Evolutionary conservation across 2,797 vertebrate genomes (phyloP).

Genomic region (Myotis myotis): DNA sequence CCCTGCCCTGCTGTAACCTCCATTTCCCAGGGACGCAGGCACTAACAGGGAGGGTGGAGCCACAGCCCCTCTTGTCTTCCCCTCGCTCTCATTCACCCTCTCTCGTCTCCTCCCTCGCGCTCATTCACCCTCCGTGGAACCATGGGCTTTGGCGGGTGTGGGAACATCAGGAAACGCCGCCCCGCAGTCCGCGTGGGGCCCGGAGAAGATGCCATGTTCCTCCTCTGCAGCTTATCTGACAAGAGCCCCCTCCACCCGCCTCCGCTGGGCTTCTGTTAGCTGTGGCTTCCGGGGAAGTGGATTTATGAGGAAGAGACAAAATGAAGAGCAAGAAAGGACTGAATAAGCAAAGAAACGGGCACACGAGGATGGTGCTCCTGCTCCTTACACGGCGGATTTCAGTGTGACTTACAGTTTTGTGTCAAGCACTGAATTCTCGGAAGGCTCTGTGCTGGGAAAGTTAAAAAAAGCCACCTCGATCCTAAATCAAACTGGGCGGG

Average conservation of each 20-base stretch:
- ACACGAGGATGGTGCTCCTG: background rate
- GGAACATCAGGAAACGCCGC: background rate
- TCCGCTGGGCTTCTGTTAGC: background rate
- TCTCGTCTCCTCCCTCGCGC: too few species aligned
- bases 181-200: background rate
- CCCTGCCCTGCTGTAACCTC: rapidly evolving
- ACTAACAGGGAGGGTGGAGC: too few species aligned
- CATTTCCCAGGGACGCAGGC: too few species aligned
- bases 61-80: too few species aligned
- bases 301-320: background rate
- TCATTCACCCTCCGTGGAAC: rapidly evolving
- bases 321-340: background rate
- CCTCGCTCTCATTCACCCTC: too few species aligned
- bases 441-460: background rate
- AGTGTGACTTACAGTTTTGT: background rate
- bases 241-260: rapidly evolving
- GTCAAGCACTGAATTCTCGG: background rate
- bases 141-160: rapidly evolving
- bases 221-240: background rate
- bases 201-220: rapidly evolving
- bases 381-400: background rate
- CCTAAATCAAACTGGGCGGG: background rate
- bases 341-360: background rate
- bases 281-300: background rate
- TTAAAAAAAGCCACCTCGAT: background rate